Conservation (phyloP, 1,140 invertebrate species). For the Eulimnadia texana region DNA sequence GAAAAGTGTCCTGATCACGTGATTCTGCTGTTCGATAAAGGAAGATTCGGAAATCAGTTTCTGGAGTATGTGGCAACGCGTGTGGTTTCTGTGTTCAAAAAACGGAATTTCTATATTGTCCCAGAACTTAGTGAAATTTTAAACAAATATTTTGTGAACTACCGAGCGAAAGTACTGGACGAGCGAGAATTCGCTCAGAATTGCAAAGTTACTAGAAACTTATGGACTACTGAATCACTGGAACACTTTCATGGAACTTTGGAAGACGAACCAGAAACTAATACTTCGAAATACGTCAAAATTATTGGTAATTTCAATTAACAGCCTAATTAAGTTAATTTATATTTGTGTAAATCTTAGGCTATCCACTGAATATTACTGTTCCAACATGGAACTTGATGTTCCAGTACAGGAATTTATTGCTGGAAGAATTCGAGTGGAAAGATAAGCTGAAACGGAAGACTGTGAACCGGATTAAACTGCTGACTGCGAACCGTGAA, state of each 20-base stretch:
- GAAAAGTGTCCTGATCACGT: background rate
- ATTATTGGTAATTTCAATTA: background rate
- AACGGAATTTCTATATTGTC: background rate
- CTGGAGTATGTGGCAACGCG: background rate
- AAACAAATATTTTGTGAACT: background rate
- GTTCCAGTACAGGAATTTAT: background rate
- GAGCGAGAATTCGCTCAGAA: background rate
- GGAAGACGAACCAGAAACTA: background rate
- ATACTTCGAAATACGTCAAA: background rate
- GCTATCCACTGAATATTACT: constrained; percentile 8
- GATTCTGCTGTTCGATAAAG: background rate
- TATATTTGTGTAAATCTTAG: background rate
- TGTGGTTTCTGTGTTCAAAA: background rate
- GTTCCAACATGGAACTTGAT: background rate
- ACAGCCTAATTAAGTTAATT: background rate
- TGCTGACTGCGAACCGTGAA: background rate
- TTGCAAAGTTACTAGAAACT: background rate
- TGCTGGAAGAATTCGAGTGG: background rate
- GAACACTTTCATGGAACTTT: background rate
- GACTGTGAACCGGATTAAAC: background rate
- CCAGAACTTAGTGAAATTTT: background rate
- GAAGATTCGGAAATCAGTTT: background rate
- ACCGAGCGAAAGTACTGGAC: background rate
- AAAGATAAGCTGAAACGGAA: background rate
- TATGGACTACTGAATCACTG: background rate